Evolutionary conservation across 2,888 invertebrate species (phyloP).

Genomic region (Branchellion lobata): DNA sequence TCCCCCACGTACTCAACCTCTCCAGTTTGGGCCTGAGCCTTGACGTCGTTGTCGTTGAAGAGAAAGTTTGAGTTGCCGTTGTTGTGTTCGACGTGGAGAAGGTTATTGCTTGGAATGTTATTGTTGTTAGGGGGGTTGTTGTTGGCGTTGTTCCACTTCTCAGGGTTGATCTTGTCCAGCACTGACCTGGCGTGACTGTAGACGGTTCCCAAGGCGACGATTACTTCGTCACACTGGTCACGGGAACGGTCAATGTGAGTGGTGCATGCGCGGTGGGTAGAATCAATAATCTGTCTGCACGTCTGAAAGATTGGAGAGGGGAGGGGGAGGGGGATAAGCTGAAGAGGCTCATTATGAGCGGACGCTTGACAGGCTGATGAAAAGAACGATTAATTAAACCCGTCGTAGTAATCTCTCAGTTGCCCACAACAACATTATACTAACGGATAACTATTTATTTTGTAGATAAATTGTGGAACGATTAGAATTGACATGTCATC

Average conservation of each 20-base stretch:
- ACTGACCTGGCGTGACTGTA: conserved; percentile 51
- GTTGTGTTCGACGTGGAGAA: background rate
- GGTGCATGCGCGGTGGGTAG: conserved; percentile 50
- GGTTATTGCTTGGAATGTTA: background rate
- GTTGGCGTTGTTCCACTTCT: conserved; percentile 50
- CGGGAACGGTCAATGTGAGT: conserved; percentile 51
- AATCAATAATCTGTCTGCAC: conserved; percentile 50
- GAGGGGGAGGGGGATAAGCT: background rate
- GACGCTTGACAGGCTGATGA: background rate
- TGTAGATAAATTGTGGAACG: no score
- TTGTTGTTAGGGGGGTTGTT: background rate
- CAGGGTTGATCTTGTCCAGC: conserved; percentile 52
- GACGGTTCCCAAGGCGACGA: conserved; percentile 51
- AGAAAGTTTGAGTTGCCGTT: background rate
- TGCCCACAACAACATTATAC: background rate
- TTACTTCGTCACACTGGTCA: conserved; percentile 52
- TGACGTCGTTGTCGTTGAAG: no score
- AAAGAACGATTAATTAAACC: background rate
- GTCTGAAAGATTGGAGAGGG: no score
- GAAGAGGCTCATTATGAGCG: background rate
- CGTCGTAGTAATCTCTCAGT: background rate
- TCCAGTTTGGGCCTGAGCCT: no score
- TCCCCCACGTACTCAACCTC: no score
- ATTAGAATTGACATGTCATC: no score
- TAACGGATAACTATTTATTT: background rate